Evolutionary conservation across 2,797 vertebrate genomes (phyloP).

Genomic region (Craterocephalus amniculus): DNA sequence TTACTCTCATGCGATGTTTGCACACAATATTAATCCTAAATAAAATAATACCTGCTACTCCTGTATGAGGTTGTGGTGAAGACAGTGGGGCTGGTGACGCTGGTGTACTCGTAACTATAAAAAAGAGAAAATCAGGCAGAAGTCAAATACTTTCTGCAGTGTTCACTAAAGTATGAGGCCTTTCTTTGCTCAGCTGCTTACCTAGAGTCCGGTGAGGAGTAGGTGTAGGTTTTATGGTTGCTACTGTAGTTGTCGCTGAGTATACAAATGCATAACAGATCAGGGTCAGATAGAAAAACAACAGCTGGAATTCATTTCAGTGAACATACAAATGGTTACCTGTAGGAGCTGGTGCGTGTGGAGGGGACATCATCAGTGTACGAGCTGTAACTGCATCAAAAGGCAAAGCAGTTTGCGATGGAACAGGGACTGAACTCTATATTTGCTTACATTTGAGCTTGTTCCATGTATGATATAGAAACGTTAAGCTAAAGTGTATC

Average conservation of each 20-base stretch:
- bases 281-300: not conserved
- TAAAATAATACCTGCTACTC: constrained; percentile 79
- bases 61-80: constrained; percentile 71
- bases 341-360: constrained; percentile 61
- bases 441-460: not conserved
- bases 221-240: constrained; percentile 47
- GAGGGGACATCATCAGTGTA: constrained; percentile 60
- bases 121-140: constrained; percentile 32
- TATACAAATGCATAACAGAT: constrained; percentile 34
- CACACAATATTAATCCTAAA: not conserved
- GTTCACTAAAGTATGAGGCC: not conserved
- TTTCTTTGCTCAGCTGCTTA: constrained; percentile 31
- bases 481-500: not conserved
- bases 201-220: constrained; percentile 63
- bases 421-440: not conserved
- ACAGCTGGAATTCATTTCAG: not conserved
- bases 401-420: not conserved
- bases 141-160: constrained; percentile 5
- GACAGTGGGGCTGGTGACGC: constrained; percentile 62
- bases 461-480: not conserved
- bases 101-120: constrained; percentile 76
- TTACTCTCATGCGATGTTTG: not conserved
- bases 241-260: constrained; percentile 57
- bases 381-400: constrained; percentile 59
- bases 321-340: constrained; percentile 50